Percentiles rank a stretch among this genome's conserved stretches.
These are phyloP conservation scores for Habropoda laboriosa DNA, from an alignment of 1,140 invertebrate genomes.

Conservation along the genomic window DNA sequence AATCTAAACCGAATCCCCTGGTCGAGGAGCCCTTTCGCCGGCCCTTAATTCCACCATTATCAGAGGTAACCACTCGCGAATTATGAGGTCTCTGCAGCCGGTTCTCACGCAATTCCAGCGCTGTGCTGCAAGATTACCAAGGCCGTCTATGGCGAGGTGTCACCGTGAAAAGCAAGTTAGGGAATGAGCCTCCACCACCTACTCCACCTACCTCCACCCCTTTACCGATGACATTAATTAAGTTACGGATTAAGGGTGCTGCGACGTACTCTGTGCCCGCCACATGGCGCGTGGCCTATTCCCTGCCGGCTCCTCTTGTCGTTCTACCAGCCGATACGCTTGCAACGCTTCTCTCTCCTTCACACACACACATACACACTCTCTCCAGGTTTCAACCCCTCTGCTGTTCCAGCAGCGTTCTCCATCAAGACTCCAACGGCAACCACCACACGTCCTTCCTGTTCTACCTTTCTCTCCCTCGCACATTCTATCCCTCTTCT, in stretches of 20 bases:
- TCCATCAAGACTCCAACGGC: constrained; percentile 31
- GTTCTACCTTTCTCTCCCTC: neutral
- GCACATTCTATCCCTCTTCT: no score
- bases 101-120: constrained; percentile 22
- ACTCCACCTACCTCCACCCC: neutral
- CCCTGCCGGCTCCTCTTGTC: constrained; percentile 41
- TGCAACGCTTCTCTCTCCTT: neutral
- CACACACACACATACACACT: neutral
- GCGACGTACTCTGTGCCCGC: constrained; percentile 29
- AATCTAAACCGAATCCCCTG: neutral
- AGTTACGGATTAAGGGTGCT: constrained; percentile 52
- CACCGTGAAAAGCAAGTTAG: constrained; percentile 44
- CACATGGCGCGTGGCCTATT: constrained; percentile 41
- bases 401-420: neutral
- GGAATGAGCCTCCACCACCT: neutral
- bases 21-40: neutral
- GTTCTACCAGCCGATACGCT: constrained; percentile 41
- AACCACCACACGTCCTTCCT: neutral
- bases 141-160: constrained; percentile 23
- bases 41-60: constrained; percentile 34
- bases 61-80: constrained; percentile 42
- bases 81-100: constrained; percentile 17
- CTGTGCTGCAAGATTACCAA: constrained; percentile 23
- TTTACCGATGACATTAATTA: constrained; percentile 56
- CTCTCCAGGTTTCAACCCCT: neutral